Base-by-base conservation (phyloP, 2,888 invertebrate species). In the Drosophila longiperda region DNA sequence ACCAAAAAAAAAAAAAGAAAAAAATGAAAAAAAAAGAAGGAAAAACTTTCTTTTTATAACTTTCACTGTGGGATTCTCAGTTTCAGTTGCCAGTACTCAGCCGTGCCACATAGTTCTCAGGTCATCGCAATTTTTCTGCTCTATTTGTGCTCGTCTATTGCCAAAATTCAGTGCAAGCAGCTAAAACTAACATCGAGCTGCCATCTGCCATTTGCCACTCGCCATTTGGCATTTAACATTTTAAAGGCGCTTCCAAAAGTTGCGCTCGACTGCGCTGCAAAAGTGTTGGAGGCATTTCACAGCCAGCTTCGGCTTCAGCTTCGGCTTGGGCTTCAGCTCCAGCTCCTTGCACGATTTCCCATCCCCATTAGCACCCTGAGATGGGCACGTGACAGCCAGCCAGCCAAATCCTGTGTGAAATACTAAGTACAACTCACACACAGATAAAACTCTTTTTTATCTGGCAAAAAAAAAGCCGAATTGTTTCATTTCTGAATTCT, bases 111-210 rank as follows among this genome's bases (percentile, higher is more conserved):
- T 52, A 59, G 66, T 62, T 68, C 73, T 66, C 72, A 79, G 85
- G 83, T 45, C 45, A 45, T 45, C 86, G 73, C 76, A 80, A 87
- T 87, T 87, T 89, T 87, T 87, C 80, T 85, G 87, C 87, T 87
- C 87, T 87, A 89, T 87, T 87, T 87, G 80, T 72, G 58, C 74
- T 66, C 87, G 75, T 80, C 87, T 66, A 78, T 74, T 89, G 89
- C 87, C 86, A 88, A 86, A 45, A 81, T 81, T 72, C 81, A 86
- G 64, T 88, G 74, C 83, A 73, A 80, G 86, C 85, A 73, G 61
- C 82, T 71, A 73, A 75, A 83, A 78, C 83, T 75, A 79, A 87
- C 83, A 80, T 76, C 71, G 74, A 83, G 83, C 66, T 83, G 83
- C 80, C 87, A 83, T 83, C 86, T 83, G 49, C 42, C 40, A 40